Conservation (phyloP, 2,113 vertebrate species). For the Lipophrys pholis region DNA sequence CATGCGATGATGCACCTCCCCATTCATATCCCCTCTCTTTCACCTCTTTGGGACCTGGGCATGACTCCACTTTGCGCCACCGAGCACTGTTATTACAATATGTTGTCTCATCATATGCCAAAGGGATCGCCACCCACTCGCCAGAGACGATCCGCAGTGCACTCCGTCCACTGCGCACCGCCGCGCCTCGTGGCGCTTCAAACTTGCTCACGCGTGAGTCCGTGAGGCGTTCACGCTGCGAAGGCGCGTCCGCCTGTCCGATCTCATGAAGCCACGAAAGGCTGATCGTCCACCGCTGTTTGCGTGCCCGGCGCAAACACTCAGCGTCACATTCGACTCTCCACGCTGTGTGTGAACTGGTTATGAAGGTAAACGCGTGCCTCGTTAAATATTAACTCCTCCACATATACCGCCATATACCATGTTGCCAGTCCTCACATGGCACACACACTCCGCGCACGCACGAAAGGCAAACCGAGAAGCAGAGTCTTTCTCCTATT, state of each 20-base stretch:
- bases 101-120: slow-evolving; percentile 24
- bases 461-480: too few relatives aligned
- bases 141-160: slow-evolving; percentile 1
- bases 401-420: not conserved
- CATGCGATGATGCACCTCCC: not conserved
- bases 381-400: slow-evolving; percentile 53
- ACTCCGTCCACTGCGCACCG: not conserved
- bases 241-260: slow-evolving; percentile 56
- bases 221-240: slow-evolving; percentile 33
- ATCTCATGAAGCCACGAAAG: slow-evolving; percentile 48
- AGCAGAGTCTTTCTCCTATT: not conserved
- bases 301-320: not conserved
- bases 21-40: not conserved
- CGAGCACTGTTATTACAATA: not conserved
- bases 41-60: not conserved
- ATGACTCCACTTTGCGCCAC: slow-evolving; percentile 9
- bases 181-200: slow-evolving; percentile 1
- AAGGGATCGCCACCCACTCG: slow-evolving; percentile 15
- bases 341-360: slow-evolving; percentile 40
- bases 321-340: slow-evolving; percentile 9
- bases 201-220: slow-evolving; percentile 42
- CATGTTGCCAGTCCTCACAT: slow-evolving; percentile 1
- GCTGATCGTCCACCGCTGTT: slow-evolving; percentile 21
- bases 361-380: slow-evolving; percentile 4
- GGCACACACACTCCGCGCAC: not conserved